phyloP scores from a whole-genome alignment of 92 coral and sea anemone species.

The Paramuricea clavata region DNA sequence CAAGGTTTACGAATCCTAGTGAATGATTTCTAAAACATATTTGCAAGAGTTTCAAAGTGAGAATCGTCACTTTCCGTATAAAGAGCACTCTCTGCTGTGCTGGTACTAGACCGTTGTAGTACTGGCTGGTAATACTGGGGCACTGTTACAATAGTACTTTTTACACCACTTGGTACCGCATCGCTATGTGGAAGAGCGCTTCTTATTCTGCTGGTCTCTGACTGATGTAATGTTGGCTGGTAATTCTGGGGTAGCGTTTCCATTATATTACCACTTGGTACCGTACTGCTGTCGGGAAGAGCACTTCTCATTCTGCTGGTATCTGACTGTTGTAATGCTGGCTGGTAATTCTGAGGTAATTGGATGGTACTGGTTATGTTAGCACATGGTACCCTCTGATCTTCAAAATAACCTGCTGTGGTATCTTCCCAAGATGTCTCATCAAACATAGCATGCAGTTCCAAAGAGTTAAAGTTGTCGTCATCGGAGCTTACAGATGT shows the following conservation, averaged over 20 bases:
- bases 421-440: background rate
- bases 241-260: background rate
- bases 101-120: background rate
- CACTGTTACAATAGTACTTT: background rate
- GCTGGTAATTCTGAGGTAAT: background rate
- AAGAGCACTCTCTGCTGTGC: background rate
- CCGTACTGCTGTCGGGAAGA: no score
- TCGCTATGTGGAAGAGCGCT: no score
- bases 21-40: background rate
- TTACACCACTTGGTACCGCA: background rate
- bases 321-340: background rate
- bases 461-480: constrained; percentile 34
- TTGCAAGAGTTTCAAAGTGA: constrained; percentile 29
- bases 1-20: no score
- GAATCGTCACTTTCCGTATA: background rate
- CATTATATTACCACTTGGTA: background rate
- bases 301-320: no score
- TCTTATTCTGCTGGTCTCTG: background rate
- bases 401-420: background rate
- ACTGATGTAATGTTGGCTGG: background rate
- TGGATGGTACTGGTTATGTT: background rate
- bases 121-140: background rate
- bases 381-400: constrained; percentile 26
- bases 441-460: constrained; percentile 3
- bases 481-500: background rate